Percentiles rank a stretch among this genome's conserved stretches.
Conservation (phyloP, 2,797 vertebrate genomes). For the Hippocampus kuda region DNA sequence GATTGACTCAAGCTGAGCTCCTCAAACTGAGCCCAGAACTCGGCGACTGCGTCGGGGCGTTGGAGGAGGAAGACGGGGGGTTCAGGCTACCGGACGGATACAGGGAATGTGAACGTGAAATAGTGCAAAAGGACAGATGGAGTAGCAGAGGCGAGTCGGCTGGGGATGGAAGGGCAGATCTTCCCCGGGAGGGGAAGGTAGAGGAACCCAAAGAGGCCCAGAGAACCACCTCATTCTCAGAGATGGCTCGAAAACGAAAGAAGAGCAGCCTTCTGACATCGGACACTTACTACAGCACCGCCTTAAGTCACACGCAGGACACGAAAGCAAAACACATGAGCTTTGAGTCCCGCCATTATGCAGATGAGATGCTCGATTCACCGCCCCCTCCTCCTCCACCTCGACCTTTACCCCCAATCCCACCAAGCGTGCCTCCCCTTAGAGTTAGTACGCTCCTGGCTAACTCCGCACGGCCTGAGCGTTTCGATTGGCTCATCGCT, state of each 20-base stretch:
- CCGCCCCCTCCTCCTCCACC: constrained; percentile 71
- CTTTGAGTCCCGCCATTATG: constrained; percentile 50
- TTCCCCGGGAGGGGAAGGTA: constrained; percentile 22
- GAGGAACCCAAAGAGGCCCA: constrained; percentile 42
- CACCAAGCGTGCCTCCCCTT: constrained; percentile 41
- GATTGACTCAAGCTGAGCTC: constrained; percentile 72
- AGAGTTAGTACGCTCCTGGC: constrained; percentile 62
- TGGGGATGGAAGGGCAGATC: constrained; percentile 30
- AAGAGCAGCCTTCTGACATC: constrained; percentile 44
- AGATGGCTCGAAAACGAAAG: constrained; percentile 78
- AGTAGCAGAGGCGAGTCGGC: constrained; percentile 32
- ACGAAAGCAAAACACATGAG: constrained; percentile 31
- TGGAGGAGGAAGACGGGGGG: constrained; percentile 54
- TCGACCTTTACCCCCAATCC: constrained; percentile 64
- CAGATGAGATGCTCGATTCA: constrained; percentile 45
- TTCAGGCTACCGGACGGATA: constrained; percentile 33
- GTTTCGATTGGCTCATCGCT: constrained; percentile 90
- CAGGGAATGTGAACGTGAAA: constrained; percentile 27
- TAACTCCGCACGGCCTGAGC: constrained; percentile 70
- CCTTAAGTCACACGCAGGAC: constrained; percentile 43
- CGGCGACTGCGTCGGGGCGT: constrained; percentile 60
- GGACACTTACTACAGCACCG: constrained; percentile 58
- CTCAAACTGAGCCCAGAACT: constrained; percentile 73
- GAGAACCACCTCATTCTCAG: constrained; percentile 82
- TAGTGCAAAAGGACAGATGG: constrained; percentile 29